Base-by-base conservation (phyloP, 2,797 vertebrate genomes). In the Meda fulgida region DNA sequence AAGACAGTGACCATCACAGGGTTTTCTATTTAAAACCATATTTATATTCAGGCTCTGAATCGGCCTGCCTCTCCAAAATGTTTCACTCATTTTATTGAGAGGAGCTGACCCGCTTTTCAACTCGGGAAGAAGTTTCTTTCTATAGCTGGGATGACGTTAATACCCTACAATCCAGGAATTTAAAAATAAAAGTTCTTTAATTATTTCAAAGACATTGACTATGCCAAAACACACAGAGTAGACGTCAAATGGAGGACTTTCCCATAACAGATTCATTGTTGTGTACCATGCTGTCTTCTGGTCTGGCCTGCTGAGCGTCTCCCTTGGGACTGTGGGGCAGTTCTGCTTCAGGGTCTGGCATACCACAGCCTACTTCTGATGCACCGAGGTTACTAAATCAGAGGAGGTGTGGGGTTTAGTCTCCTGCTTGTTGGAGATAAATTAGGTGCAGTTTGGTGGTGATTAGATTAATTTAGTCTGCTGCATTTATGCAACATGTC, bases 381-480 rank as follows among this genome's bases (percentile, higher is more conserved):
- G 63, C 34, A 76, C 19, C 34, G 43, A 80, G 77, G 77, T 81
- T 70, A 36, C 26, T 70, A 18, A 51, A 67, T 34, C 19, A 71
- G 48, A 70, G 53, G 38, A 48, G 36, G 66, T 66, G 65, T 26
- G 70, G 48, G 43, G 67, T 72, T 76, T 78, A 31, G 31, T 78
- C 48, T 38, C 13, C 10, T 71, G 67, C 67, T 84, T 78, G 78
- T 26, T 38, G 55, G 71, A 87, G 71, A 75, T 81, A 88, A 89
- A 87, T 87, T 88, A 87, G 78, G 51, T 67, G 86, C 83, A 87
- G 87, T 85, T 84, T 82, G 78, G 77, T 60, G 51, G 81, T 55
- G 65, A 87, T 88, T 89, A 83, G 83, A 88, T 89, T 84, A 84
- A 87, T 89, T 91, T 87, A 89, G 81, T 73, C 81, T 53, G 78